Evolutionary conservation across 2,888 invertebrate species (phyloP).

Genomic region (Conops quadrifasciatus): DNA sequence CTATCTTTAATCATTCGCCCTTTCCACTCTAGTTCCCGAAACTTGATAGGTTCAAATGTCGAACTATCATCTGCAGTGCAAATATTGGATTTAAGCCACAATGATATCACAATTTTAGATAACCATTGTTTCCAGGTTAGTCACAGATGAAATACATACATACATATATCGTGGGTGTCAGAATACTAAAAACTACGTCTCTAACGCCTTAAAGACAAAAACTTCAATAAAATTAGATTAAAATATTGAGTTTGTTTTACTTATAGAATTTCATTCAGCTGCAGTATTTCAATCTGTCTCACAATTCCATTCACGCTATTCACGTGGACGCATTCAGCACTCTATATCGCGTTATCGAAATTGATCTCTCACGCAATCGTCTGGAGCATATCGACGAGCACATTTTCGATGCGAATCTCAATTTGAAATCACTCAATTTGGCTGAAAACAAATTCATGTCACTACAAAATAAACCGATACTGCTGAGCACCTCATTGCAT

Average conservation of each 20-base stretch:
- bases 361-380: slow-evolving; percentile 73
- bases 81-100: slow-evolving; percentile 71
- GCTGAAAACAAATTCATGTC: slow-evolving; percentile 72
- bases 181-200: background rate
- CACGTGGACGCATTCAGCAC: slow-evolving; percentile 71
- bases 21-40: slow-evolving; percentile 65
- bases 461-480: slow-evolving; percentile 68
- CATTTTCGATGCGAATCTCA: slow-evolving; percentile 69
- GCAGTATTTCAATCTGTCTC: slow-evolving; percentile 61
- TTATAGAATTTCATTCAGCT: slow-evolving; percentile 54
- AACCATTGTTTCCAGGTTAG: slow-evolving; percentile 72
- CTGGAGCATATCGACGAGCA: slow-evolving; percentile 68
- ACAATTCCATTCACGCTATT: slow-evolving; percentile 72
- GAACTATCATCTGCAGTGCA: slow-evolving; percentile 71
- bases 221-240: background rate
- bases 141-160: slow-evolving; percentile 25
- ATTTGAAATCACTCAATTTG: slow-evolving; percentile 69
- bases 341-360: slow-evolving; percentile 66
- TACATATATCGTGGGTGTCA: background rate
- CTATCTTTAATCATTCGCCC: background rate
- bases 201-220: background rate
- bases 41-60: slow-evolving; percentile 69
- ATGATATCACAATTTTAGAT: slow-evolving; percentile 71
- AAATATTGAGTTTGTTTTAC: background rate
- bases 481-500: slow-evolving; percentile 69